Evolutionary conservation across 2,113 vertebrate genomes (phyloP).

Genomic region (Actenoides lindsayi): DNA sequence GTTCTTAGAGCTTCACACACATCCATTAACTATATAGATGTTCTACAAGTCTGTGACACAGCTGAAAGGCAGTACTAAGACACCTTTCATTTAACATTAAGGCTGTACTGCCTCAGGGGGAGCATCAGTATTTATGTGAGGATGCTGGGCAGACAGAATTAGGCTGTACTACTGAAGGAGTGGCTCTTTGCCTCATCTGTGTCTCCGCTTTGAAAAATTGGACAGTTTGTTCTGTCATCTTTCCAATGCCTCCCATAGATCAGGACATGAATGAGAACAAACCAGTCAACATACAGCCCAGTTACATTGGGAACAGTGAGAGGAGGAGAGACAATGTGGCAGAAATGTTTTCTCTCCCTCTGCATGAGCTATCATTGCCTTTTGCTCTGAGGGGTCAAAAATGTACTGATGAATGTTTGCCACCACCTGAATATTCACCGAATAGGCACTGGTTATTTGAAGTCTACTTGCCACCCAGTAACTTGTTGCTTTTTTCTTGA

Average conservation of each 20-base stretch:
- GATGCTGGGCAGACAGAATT: not conserved
- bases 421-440: not conserved
- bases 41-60: not conserved
- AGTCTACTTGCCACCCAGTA: not conserved
- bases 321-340: not conserved
- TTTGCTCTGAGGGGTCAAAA: not conserved
- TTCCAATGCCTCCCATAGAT: not conserved
- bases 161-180: not conserved
- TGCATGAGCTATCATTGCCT: not conserved
- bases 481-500: not conserved
- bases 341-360: not conserved
- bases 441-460: not conserved
- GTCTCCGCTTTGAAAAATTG: not conserved
- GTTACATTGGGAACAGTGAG: fast-evolving
- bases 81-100: conserved; percentile 12
- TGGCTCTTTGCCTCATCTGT: not conserved
- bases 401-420: not conserved
- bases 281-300: not conserved
- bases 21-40: not conserved
- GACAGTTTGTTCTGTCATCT: not conserved
- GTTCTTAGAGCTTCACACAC: not conserved
- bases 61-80: not conserved
- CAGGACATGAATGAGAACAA: not conserved
- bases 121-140: conserved; percentile 12
- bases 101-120: not conserved